phyloP scores from a whole-genome alignment of 2,113 vertebrate genomes.

The Chionis minor region DNA sequence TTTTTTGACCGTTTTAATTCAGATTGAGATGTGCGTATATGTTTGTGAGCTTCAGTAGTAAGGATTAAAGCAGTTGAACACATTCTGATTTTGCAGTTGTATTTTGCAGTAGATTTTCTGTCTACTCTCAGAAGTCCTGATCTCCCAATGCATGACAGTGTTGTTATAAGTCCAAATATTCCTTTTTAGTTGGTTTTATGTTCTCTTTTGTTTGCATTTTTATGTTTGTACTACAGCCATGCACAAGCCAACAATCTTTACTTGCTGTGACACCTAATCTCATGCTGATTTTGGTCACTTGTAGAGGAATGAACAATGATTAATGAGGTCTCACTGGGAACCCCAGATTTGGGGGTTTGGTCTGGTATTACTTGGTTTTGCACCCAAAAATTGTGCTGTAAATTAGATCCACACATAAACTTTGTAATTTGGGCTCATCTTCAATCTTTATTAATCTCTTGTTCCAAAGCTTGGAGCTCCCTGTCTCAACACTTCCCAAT shows the following conservation, averaged over 20 bases:
- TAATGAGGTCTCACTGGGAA: neutral
- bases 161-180: neutral
- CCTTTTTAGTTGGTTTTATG: neutral
- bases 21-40: neutral
- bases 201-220: neutral
- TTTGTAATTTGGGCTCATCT: neutral
- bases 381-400: neutral
- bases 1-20: neutral
- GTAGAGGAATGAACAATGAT: neutral
- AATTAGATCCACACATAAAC: neutral
- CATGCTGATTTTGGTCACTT: neutral
- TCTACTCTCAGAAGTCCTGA: conserved; percentile 35
- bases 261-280: neutral
- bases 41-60: neutral
- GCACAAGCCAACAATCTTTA: neutral
- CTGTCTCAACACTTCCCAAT: neutral
- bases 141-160: conserved; percentile 35
- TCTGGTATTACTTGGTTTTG: neutral
- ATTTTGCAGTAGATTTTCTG: neutral
- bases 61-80: neutral
- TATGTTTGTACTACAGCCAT: neutral
- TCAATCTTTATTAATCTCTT: neutral
- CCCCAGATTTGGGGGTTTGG: neutral
- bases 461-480: neutral
- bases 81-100: neutral